phyloP scores from a whole-genome alignment of 2,888 invertebrate species.

The Neoitamus cyanurus region DNA sequence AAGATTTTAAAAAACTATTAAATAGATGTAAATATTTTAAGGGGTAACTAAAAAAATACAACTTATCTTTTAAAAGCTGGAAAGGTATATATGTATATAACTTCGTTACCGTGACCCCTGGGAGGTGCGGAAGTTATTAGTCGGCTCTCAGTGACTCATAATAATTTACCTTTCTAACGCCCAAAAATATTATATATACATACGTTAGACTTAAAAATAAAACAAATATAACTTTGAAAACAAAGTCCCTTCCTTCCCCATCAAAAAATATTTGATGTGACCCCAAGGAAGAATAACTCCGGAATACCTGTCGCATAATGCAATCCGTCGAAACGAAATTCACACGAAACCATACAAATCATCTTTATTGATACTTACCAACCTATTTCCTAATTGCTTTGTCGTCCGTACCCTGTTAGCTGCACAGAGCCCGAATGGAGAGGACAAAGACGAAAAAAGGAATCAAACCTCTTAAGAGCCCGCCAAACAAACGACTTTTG shows the following conservation, averaged over 20 bases:
- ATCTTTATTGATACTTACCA: constrained; percentile 26
- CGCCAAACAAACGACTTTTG: constrained; percentile 47
- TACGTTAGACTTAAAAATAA: too few species aligned
- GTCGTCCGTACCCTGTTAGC: neutral
- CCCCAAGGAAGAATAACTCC: neutral
- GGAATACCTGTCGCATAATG: neutral
- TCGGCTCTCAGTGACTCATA: too few species aligned
- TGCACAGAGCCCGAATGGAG: neutral
- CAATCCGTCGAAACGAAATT: neutral
- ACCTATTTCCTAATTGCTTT: constrained; percentile 35
- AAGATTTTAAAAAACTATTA: too few species aligned
- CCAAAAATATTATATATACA: too few species aligned
- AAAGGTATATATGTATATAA: too few species aligned
- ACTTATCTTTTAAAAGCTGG: too few species aligned
- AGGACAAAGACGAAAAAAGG: constrained; percentile 37
- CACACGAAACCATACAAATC: constrained; percentile 18
- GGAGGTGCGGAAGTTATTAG: too few species aligned
- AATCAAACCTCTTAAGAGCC: constrained; percentile 51
- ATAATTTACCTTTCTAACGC: too few species aligned
- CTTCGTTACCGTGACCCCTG: too few species aligned
- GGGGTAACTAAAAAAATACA: too few species aligned
- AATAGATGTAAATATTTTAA: too few species aligned
- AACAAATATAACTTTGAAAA: neutral
- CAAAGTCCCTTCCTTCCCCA: neutral
- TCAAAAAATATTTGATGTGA: neutral